A percentile compares a stretch with the other conserved stretches of the same genome.
phyloP scores from a whole-genome alignment of 2,888 invertebrate species.

The Cetonia aurata region DNA sequence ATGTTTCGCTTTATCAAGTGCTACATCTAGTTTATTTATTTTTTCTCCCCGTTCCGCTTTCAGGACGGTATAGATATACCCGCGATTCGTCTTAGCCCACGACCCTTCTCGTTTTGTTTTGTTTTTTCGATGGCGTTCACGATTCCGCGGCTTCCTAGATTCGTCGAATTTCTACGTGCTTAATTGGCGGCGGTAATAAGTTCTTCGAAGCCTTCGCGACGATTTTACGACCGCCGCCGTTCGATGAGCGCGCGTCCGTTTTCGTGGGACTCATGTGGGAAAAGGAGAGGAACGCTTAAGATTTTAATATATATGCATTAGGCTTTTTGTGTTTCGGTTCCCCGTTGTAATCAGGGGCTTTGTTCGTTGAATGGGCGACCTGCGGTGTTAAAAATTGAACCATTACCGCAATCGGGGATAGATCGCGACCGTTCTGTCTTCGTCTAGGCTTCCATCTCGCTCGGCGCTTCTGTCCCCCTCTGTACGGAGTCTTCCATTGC shows the following conservation, averaged over 20 bases:
- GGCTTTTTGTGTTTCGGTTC: constrained; percentile 63
- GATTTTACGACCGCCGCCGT: background rate
- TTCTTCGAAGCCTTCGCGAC: no score
- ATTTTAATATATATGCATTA: constrained; percentile 67
- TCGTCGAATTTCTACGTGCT: no score
- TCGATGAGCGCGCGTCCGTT: background rate
- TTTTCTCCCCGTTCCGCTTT: no score
- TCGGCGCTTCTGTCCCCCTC: constrained; percentile 27
- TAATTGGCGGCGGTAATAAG: no score
- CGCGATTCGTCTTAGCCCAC: no score
- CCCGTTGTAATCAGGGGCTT: constrained; percentile 62
- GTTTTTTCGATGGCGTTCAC: no score
- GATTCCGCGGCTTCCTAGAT: no score
- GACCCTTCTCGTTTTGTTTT: no score
- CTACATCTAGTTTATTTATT: constrained; percentile 61
- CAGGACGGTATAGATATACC: no score
- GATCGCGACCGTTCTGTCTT: constrained; percentile 52
- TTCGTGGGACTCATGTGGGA: constrained; percentile 43
- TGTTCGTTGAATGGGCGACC: constrained; percentile 66
- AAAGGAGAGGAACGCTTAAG: constrained; percentile 64
- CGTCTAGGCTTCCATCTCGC: constrained; percentile 15
- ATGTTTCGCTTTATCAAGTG: constrained; percentile 65
- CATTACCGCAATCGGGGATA: constrained; percentile 64
- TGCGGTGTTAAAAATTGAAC: constrained; percentile 67
- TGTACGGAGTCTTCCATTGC: background rate